Base-by-base conservation (phyloP, 2,797 vertebrate genomes). In the Artibeus lituratus region DNA sequence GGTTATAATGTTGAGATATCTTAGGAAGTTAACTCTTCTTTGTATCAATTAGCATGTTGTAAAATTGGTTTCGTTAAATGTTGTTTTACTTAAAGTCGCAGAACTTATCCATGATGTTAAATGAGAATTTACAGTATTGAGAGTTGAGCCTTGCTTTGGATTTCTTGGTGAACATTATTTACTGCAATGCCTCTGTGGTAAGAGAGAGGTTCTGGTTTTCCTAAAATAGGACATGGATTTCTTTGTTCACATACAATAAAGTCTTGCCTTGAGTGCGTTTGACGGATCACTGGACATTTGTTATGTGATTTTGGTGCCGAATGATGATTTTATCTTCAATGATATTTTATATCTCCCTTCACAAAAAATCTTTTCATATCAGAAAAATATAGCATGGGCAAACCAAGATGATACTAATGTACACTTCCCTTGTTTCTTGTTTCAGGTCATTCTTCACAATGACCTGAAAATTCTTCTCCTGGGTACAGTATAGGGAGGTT, bases 141-240 rank as follows among this genome's bases (percentile, higher is more conserved):
- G 10, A 18, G 44, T 55, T 88, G 49, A 76, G 59, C 4, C 77
- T 35, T 90, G 37, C 35, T 67, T 78, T 84, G 35, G 15, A n/a
- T 83, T 57, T 94, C 32, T 69, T 84, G 15, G 32, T 47, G 59
- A 84, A 96, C 78, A 69, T 92, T 10, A 92, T 69, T 96, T 80
- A 73, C 1, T 78, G 19, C 22, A 55, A 26, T 65, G 29, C 15
- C 12, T 92, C 55, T 86, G 55, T 76, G 57, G 51, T 59, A 32
- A 51, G n/a, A 89, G 24, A 91, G 57, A 51, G 21, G 65, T 59
- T 74, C 65, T 84, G 12, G 1, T 73, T 90, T 96, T 93, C 69
- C 91, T 76, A 89, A 95, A 95, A 92, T 65, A 90, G 9, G 57
- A 95, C 67, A 86, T 49, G 18, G 51, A 84, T 80, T 42, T 87